Conservation (phyloP, 2,888 invertebrate genomes). For the Zaprionus bogoriensis region DNA sequence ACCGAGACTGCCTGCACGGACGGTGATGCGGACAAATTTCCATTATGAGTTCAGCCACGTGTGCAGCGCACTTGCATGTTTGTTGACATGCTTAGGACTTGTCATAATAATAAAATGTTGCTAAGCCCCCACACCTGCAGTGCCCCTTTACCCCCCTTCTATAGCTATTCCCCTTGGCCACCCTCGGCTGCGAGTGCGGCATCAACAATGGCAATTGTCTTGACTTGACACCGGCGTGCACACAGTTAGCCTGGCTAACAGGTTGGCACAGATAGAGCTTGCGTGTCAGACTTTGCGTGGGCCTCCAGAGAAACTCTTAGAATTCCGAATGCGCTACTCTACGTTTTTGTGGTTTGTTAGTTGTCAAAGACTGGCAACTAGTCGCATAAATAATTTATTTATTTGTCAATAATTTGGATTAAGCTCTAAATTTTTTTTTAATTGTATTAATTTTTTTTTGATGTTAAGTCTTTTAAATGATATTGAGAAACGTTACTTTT, state of each 20-base stretch:
- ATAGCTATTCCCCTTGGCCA: background rate
- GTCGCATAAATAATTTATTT: background rate
- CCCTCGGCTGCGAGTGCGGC: background rate
- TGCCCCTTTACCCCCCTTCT: background rate
- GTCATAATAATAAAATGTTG: conserved; percentile 64
- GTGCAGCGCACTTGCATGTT: conserved; percentile 59
- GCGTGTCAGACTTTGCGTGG: conserved; percentile 20
- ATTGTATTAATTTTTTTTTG: too few species aligned
- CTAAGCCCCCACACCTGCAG: background rate
- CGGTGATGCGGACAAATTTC: conserved; percentile 53
- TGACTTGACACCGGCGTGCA: conserved; percentile 50
- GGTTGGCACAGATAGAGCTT: conserved; percentile 12
- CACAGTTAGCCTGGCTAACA: conserved; percentile 18
- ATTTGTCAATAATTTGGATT: background rate
- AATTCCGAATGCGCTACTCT: conserved; percentile 6
- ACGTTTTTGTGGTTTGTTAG: background rate
- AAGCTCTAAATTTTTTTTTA: too few species aligned
- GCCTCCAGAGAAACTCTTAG: background rate
- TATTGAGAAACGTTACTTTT: too few species aligned
- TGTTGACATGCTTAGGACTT: conserved; percentile 59
- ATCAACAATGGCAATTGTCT: conserved; percentile 68
- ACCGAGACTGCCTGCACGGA: conserved; percentile 3
- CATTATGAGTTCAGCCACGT: conserved; percentile 52
- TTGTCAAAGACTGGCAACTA: background rate
- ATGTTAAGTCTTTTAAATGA: too few species aligned